Evolutionary conservation across 2,113 vertebrate species (phyloP).

Genomic region (Archocentrus centrarchus): DNA sequence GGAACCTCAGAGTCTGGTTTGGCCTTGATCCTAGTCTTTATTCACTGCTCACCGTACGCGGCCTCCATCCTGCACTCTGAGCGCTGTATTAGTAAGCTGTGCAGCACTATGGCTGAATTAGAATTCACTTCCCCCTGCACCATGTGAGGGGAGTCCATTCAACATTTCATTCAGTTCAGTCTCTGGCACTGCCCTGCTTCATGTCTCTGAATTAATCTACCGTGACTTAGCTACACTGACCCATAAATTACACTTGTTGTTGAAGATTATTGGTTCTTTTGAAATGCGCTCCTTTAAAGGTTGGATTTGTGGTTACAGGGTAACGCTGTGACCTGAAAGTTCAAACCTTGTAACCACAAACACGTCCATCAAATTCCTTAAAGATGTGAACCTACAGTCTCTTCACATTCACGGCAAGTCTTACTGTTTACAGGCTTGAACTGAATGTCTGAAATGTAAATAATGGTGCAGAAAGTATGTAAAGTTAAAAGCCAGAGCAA

Average conservation of each 20-base stretch:
- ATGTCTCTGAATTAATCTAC: constrained; percentile 46
- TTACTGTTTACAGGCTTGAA: not conserved
- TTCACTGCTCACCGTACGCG: constrained; percentile 1
- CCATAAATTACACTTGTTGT: constrained; percentile 56
- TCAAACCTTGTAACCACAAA: constrained; percentile 29
- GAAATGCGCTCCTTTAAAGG: constrained; percentile 25
- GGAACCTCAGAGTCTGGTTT: constrained; percentile 11
- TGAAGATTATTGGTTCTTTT: constrained; percentile 35
- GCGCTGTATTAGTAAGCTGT: constrained; percentile 58
- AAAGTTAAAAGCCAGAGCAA: constrained; percentile 6
- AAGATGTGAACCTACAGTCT: not conserved
- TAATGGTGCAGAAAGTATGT: not conserved
- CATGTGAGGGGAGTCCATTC: constrained; percentile 44
- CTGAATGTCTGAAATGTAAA: constrained; percentile 2
- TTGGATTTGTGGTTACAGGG: constrained; percentile 15
- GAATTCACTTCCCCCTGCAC: constrained; percentile 60
- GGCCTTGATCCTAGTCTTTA: constrained; percentile 49
- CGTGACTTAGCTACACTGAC: constrained; percentile 54
- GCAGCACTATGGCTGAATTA: constrained; percentile 46
- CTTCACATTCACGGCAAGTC: not conserved
- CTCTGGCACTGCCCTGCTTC: constrained; percentile 34
- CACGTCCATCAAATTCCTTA: constrained; percentile 10
- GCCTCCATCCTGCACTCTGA: constrained; percentile 37
- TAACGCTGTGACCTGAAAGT: constrained; percentile 21
- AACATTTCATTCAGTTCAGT: constrained; percentile 50